Conservation (phyloP, 2,113 vertebrate species). For the Microcebus lehilahytsara region DNA sequence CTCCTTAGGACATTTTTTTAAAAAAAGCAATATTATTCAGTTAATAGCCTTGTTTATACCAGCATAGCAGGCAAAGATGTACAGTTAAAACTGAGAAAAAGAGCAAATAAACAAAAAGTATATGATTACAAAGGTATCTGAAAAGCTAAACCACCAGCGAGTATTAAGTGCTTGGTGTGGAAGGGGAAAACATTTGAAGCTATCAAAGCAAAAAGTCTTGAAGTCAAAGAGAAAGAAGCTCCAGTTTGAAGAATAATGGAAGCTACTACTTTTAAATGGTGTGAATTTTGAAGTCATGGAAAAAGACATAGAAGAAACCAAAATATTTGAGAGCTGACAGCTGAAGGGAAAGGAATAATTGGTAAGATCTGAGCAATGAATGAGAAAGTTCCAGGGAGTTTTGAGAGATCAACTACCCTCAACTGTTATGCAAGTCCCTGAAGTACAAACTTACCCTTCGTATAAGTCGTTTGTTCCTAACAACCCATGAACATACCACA, state of each 20-base stretch:
- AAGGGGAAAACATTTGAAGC: slow-evolving; percentile 74
- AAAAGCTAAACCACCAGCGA: slow-evolving; percentile 72
- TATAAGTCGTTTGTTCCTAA: not conserved
- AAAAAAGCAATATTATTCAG: slow-evolving; percentile 46
- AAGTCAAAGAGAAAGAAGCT: slow-evolving; percentile 74
- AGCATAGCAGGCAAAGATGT: slow-evolving; percentile 50
- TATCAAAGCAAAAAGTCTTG: slow-evolving; percentile 76
- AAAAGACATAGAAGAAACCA: slow-evolving; percentile 69
- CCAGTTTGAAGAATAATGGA: slow-evolving; percentile 51
- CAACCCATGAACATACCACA: not conserved
- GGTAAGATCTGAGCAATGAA: slow-evolving; percentile 55
- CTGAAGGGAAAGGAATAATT: slow-evolving; percentile 37
- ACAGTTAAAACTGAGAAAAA: slow-evolving; percentile 54
- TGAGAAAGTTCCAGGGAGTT: slow-evolving; percentile 59
- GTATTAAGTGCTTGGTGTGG: slow-evolving; percentile 69
- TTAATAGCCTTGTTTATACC: slow-evolving; percentile 65
- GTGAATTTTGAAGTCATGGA: slow-evolving; percentile 78
- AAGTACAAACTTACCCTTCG: slow-evolving; percentile 29
- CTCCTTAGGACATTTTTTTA: slow-evolving; percentile 65
- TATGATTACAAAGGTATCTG: slow-evolving; percentile 58
- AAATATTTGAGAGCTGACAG: slow-evolving; percentile 65
- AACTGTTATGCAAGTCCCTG: slow-evolving; percentile 55
- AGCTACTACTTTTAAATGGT: slow-evolving; percentile 73
- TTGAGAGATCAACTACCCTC: slow-evolving; percentile 39
- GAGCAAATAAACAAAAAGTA: slow-evolving; percentile 70